Evolutionary conservation across 2,113 vertebrate species (phyloP).

Genomic region (Lycaon pictus): DNA sequence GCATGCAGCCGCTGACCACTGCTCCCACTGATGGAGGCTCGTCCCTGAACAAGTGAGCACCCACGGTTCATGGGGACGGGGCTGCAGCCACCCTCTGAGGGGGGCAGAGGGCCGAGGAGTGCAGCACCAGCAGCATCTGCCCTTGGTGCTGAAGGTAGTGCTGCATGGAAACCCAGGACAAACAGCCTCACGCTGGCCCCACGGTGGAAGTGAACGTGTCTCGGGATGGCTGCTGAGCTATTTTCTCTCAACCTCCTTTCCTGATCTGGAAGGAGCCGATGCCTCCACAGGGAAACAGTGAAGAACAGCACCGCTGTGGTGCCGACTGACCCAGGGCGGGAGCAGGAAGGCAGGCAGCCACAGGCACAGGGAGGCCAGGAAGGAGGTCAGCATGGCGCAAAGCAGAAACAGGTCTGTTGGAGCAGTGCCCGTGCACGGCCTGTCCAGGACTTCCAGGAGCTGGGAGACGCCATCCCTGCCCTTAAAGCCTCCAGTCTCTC

Average conservation of each 20-base stretch:
- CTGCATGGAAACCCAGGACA: slow-evolving; percentile 15
- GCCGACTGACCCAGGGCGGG: not conserved
- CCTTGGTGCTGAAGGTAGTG: not conserved
- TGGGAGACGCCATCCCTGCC: not conserved
- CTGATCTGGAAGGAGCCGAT: slow-evolving; percentile 17
- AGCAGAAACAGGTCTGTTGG: not conserved
- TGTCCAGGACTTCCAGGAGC: not conserved
- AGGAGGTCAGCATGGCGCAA: too few species aligned
- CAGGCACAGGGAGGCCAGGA: not conserved
- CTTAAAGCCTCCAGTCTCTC: not conserved
- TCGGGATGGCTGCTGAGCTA: not conserved
- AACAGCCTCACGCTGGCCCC: not conserved
- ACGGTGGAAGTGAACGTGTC: not conserved
- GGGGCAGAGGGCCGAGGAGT: fast-evolving
- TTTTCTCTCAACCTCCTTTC: slow-evolving; percentile 62
- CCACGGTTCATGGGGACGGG: not conserved
- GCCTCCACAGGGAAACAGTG: not conserved
- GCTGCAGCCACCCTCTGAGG: not conserved
- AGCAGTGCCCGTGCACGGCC: fast-evolving
- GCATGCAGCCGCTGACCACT: fast-evolving
- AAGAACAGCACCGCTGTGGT: not conserved
- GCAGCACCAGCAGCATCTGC: fast-evolving
- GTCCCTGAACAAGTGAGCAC: not conserved
- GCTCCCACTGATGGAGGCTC: too few species aligned
- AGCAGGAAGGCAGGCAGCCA: not conserved